Percentiles rank a stretch among this genome's conserved stretches.
Conservation (phyloP, 2,113 vertebrate genomes). For the Clarias batrachus region DNA sequence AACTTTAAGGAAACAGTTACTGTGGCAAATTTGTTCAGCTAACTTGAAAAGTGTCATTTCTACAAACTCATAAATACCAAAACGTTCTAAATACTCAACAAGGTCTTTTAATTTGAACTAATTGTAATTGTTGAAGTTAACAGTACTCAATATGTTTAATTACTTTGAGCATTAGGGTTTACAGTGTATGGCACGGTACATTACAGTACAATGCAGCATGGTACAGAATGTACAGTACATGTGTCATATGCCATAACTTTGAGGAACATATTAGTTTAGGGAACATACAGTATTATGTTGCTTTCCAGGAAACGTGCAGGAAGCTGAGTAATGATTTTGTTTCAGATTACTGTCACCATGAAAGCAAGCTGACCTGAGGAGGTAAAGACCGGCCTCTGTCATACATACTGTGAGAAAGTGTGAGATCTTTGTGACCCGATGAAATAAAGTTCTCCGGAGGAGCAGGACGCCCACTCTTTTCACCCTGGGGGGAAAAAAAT, state of each 20-base stretch:
- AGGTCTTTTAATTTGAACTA: too few relatives aligned
- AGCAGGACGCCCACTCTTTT: not conserved
- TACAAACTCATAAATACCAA: too few relatives aligned
- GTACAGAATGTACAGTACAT: not conserved
- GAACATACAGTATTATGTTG: slow-evolving; percentile 1
- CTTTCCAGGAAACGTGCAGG: not conserved
- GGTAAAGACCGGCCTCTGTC: not conserved
- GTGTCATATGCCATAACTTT: not conserved
- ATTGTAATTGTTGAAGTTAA: too few relatives aligned
- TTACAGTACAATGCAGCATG: not conserved
- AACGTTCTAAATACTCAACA: too few relatives aligned
- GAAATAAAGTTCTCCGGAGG: not conserved
- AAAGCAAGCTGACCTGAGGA: not conserved
- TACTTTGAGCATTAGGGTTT: too few relatives aligned
- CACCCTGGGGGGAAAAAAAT: not conserved
- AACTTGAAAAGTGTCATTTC: too few relatives aligned
- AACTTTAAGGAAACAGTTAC: too few relatives aligned
- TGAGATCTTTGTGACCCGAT: slow-evolving; percentile 11
- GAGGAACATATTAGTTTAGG: not conserved
- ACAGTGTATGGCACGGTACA: too few relatives aligned
- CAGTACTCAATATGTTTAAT: too few relatives aligned
- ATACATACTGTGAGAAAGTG: not conserved
- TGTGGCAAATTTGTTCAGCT: too few relatives aligned
- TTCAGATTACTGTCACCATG: slow-evolving; percentile 3
- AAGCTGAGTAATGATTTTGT: slow-evolving; percentile 14